These are phyloP conservation scores for Morpho deidamia DNA, from an alignment of 2,888 invertebrate genomes.

Conservation along the genomic window DNA sequence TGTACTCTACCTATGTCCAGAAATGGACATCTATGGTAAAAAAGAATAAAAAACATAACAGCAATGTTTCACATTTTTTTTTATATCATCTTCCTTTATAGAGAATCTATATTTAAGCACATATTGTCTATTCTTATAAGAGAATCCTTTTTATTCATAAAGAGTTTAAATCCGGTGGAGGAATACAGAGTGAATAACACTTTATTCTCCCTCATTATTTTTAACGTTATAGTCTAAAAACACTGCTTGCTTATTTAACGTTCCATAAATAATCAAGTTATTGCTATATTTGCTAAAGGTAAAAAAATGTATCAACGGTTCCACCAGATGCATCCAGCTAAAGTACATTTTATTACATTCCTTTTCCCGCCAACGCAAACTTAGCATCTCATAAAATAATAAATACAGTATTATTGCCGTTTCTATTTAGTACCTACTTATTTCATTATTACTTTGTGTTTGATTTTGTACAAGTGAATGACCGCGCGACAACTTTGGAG, in stretches of 20 bases:
- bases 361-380: constrained; percentile 10
- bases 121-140: too few relatives aligned
- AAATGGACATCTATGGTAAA: too few relatives aligned
- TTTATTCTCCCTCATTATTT: constrained; percentile 34
- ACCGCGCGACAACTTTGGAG: constrained; percentile 7
- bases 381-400: constrained; percentile 3
- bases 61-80: too few relatives aligned
- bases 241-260: not conserved
- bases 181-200: too few relatives aligned
- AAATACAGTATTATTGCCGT: constrained; percentile 14
- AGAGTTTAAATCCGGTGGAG: too few relatives aligned
- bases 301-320: constrained; percentile 9
- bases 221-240: constrained; percentile 27
- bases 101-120: too few relatives aligned
- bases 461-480: constrained; percentile 12
- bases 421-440: constrained; percentile 20
- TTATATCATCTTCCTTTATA: too few relatives aligned
- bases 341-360: constrained; percentile 18
- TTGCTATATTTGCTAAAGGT: constrained; percentile 5
- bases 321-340: constrained; percentile 2
- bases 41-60: too few relatives aligned
- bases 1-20: too few relatives aligned
- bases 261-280: constrained; percentile 15
- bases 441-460: constrained; percentile 17
- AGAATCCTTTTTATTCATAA: too few relatives aligned